Evolutionary conservation across 1,140 invertebrate species (phyloP), one percentile per base, ranked within the genome.

Genomic region (Megalonaias nervosa): DNA sequence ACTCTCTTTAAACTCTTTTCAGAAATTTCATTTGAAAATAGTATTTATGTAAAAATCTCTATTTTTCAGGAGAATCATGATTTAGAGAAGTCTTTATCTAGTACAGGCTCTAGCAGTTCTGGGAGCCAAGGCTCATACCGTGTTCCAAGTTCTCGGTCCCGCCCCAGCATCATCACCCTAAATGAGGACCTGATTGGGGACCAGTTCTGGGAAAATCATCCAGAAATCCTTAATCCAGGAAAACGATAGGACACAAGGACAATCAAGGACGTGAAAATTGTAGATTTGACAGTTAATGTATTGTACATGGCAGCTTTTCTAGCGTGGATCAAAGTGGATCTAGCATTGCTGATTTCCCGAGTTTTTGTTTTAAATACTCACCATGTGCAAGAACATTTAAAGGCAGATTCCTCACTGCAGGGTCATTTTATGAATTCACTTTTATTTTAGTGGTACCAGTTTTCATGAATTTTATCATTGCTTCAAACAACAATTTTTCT

Each of bases 181-280:
- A 85, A 91, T 81, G 62, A 70, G 72, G 97, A 98, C 90, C 94
- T 99, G 80, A 97, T 99, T 77, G 93, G 94, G 60, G 94, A 97
- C 68, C 91, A 92, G 67, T 98, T 98, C 92, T 99, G 97, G 97
- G 93, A 93, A 78, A 93, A 94, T 69, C 92, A 97, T 91, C 89
- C 91, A n/a, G 92, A 94, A 67, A 87, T 92, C 71, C 72, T 92
- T 58, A 79, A 71, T 66, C 79, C 81, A 71, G 71, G 81, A 85
- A 81, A 84, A 84, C 67, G 76, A 78, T 81, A 74, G 67, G 26
- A 14, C 13, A 23, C 15, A 67, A 67, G 19, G 19, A 23, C 11
- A 48, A 48, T 48, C 4, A 48, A 48, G 38, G 9, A 48, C 38
- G 9, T 48, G 38, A 48, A 48, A 48, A 48, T 48, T 48, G 38